Percentiles rank a stretch among this genome's conserved stretches.
These are phyloP conservation scores for Nematolebias whitei DNA, from an alignment of 2,113 vertebrate genomes.

Conservation along the genomic window DNA sequence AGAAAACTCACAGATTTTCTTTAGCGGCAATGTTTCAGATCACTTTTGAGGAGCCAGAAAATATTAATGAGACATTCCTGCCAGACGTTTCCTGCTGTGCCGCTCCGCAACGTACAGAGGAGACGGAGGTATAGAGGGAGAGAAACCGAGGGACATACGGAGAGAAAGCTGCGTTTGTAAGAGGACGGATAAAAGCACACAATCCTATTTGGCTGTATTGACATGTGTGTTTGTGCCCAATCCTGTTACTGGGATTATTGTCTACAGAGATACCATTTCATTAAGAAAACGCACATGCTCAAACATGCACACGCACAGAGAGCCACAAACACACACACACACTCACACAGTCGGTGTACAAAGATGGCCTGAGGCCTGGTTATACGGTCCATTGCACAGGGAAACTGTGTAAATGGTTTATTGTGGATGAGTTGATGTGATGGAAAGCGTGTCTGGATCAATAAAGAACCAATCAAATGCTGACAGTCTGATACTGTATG, in stretches of 20 bases:
- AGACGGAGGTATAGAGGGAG: conserved; percentile 10
- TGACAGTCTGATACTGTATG: conserved; percentile 77
- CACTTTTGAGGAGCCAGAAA: conserved; percentile 31
- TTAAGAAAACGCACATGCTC: conserved; percentile 80
- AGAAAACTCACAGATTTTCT: conserved; percentile 24
- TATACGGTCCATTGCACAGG: conserved; percentile 80
- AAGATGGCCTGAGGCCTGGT: conserved; percentile 80
- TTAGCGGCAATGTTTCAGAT: conserved; percentile 30
- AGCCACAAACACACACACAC: conserved; percentile 73
- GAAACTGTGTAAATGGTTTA: conserved; percentile 86
- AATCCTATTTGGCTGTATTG: conserved; percentile 84
- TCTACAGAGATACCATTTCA: conserved; percentile 84
- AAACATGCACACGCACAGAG: conserved; percentile 55
- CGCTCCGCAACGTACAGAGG: conserved; percentile 27
- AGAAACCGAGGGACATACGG: conserved; percentile 44
- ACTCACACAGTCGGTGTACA: conserved; percentile 32
- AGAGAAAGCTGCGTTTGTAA: conserved; percentile 73
- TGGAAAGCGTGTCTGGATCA: conserved; percentile 83
- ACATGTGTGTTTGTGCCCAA: conserved; percentile 82
- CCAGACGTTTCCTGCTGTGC: conserved; percentile 56
- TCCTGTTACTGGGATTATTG: conserved; percentile 85
- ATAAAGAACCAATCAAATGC: conserved; percentile 83
- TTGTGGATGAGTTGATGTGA: conserved; percentile 87
- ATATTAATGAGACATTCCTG: conserved; percentile 29
- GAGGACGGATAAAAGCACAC: conserved; percentile 82